Conservation (phyloP, 2,888 invertebrate species). For the Synergus itoensis region DNA sequence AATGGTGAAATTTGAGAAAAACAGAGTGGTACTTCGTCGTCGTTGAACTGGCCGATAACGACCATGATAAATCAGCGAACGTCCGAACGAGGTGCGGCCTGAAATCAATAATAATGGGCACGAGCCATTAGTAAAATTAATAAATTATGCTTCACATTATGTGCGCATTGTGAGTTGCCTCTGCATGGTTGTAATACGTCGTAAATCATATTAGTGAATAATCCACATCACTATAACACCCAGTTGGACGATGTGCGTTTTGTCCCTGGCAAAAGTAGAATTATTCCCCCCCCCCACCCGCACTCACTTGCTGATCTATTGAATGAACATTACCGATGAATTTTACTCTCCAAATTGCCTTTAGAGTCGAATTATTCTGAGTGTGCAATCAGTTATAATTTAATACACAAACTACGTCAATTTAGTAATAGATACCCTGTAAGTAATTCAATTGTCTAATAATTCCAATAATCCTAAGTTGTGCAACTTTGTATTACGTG, state of each 20-base stretch:
- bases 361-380: not conserved
- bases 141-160: constrained; percentile 78
- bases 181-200: constrained; percentile 71
- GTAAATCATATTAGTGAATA: constrained; percentile 78
- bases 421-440: not conserved
- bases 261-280: constrained; percentile 68
- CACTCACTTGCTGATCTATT: constrained; percentile 49
- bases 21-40: constrained; percentile 48
- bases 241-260: constrained; percentile 67
- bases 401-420: not conserved
- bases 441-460: too few relatives aligned
- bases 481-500: too few relatives aligned
- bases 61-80: constrained; percentile 75
- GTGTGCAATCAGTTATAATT: constrained; percentile 3
- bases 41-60: constrained; percentile 73
- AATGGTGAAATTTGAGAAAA: constrained; percentile 44
- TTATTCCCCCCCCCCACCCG: constrained; percentile 49
- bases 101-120: constrained; percentile 78
- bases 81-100: constrained; percentile 69
- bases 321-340: constrained; percentile 52
- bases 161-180: constrained; percentile 76
- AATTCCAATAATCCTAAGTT: too few relatives aligned
- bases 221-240: constrained; percentile 76
- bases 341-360: constrained; percentile 44
- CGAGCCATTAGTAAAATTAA: constrained; percentile 78